Percentiles rank a stretch among this genome's conserved stretches.
Evolutionary conservation across 2,888 invertebrate species (phyloP).

Genomic region (Subacronicta megacephala): DNA sequence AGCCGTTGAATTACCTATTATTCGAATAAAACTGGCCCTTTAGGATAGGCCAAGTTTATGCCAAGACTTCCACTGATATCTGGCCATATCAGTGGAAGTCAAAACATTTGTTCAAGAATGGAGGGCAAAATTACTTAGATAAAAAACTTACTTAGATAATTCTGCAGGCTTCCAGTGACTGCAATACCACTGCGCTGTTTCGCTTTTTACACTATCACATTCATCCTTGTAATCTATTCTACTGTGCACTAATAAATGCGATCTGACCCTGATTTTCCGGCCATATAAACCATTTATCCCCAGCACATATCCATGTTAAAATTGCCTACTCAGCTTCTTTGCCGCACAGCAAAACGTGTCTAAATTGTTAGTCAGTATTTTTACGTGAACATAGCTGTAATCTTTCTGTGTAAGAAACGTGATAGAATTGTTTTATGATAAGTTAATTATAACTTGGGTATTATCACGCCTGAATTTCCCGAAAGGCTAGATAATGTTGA

Average conservation of each 20-base stretch:
- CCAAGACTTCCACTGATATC: too few relatives aligned
- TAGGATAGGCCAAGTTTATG: too few relatives aligned
- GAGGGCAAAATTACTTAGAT: neutral
- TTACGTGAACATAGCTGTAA: constrained; percentile 51
- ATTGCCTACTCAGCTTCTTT: constrained; percentile 47
- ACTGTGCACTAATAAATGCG: constrained; percentile 21
- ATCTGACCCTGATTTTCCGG: constrained; percentile 3
- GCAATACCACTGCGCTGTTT: neutral
- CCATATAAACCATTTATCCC: constrained; percentile 48
- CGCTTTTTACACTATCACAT: constrained; percentile 15
- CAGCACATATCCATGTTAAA: constrained; percentile 25
- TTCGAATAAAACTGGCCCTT: too few relatives aligned
- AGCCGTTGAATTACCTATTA: too few relatives aligned
- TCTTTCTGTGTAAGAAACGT: constrained; percentile 49
- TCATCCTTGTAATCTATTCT: constrained; percentile 3
- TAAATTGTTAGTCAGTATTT: constrained; percentile 31
- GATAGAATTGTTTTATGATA: constrained; percentile 47
- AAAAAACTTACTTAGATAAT: constrained; percentile 15
- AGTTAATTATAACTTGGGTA: neutral
- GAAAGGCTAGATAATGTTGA: too few relatives aligned
- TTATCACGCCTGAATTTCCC: too few relatives aligned
- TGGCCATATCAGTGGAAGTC: too few relatives aligned
- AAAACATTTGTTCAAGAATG: neutral
- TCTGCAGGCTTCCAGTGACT: constrained; percentile 2
- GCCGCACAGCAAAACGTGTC: constrained; percentile 59